Evolutionary conservation across 2,113 vertebrate genomes (phyloP).

Genomic region (Mohoua ochrocephala): DNA sequence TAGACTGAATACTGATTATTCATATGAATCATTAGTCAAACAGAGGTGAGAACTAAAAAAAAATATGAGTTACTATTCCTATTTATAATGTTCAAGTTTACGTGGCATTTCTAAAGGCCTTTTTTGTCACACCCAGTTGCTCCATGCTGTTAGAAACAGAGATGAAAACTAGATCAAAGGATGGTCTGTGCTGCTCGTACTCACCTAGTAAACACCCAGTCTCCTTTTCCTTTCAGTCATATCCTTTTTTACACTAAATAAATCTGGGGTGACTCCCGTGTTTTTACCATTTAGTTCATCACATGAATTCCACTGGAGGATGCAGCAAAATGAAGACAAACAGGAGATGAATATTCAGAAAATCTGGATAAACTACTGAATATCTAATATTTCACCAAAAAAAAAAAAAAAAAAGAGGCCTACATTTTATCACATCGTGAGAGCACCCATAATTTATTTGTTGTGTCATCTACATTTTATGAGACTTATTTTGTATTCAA

Average conservation of each 20-base stretch:
- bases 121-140: slow-evolving; percentile 19
- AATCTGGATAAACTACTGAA: neutral
- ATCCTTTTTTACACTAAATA: slow-evolving; percentile 22
- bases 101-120: neutral
- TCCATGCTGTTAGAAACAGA: neutral
- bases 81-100: slow-evolving; percentile 40
- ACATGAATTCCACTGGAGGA: neutral
- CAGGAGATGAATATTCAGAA: neutral
- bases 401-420: neutral
- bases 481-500: neutral
- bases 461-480: neutral
- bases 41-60: slow-evolving; percentile 35
- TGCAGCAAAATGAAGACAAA: neutral
- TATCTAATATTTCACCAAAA: neutral
- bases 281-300: neutral
- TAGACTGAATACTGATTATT: slow-evolving; percentile 36
- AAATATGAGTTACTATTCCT: slow-evolving; percentile 47
- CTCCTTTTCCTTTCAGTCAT: slow-evolving; percentile 1
- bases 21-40: slow-evolving; percentile 54
- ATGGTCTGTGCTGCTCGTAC: neutral
- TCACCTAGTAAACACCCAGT: neutral
- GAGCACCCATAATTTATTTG: neutral
- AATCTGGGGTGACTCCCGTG: neutral
- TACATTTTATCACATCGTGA: neutral
- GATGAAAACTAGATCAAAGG: slow-evolving; percentile 19